Conservation (phyloP, 1,140 invertebrate genomes). For the Dendroctonus valens region DNA sequence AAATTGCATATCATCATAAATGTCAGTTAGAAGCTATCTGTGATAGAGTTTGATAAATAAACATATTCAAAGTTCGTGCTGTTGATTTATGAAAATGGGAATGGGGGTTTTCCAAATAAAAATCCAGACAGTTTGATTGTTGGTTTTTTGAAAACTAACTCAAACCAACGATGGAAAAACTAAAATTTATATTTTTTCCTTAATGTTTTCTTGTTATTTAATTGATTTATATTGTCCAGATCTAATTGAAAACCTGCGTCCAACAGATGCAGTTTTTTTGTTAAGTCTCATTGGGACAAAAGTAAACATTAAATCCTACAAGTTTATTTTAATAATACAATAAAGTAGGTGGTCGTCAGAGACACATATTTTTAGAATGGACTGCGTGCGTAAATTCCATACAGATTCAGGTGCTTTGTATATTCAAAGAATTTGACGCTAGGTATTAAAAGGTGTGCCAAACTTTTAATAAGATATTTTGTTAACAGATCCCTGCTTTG, state of each 20-base stretch:
- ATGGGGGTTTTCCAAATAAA: too few species aligned
- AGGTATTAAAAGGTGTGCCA: conserved; percentile 1
- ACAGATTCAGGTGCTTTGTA: conserved; percentile 20
- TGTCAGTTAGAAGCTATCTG: not conserved
- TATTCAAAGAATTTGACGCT: conserved; percentile 1
- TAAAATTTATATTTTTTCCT: too few species aligned
- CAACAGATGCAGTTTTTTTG: too few species aligned
- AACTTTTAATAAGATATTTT: conserved; percentile 11
- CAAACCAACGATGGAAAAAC: too few species aligned
- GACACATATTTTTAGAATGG: conserved; percentile 13
- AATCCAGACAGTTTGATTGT: too few species aligned
- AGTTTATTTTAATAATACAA: conserved; percentile 12
- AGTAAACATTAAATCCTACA: conserved; percentile 2
- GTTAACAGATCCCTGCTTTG: not conserved
- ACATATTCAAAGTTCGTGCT: too few species aligned
- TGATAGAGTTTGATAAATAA: not conserved
- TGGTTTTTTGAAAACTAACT: too few species aligned
- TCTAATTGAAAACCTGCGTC: too few species aligned
- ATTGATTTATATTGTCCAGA: too few species aligned
- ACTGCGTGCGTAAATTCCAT: conserved; percentile 14
- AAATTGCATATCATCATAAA: not conserved
- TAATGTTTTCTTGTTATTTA: too few species aligned
- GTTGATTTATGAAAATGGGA: too few species aligned
- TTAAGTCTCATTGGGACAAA: not conserved
- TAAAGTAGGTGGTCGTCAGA: conserved; percentile 17